Evolutionary conservation across 2,888 invertebrate species (phyloP), one percentile per base, ranked within the genome.

Genomic region (Arctia plantaginis): DNA sequence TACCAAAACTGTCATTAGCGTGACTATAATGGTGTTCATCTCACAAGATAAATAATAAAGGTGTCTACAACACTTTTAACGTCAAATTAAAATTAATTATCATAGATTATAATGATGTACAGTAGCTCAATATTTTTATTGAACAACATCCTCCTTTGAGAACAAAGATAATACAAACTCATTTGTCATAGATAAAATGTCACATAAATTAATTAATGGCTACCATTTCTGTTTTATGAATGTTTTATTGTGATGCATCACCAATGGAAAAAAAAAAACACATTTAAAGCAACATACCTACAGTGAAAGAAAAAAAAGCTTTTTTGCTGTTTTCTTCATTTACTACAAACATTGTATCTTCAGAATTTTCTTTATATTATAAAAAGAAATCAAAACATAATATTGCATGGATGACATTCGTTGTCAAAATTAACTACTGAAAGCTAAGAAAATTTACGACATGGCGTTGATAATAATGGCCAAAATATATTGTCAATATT

Each of bases 131-230:
- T 84, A 83, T 84, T 84, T 82, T 82, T 85, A 79, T 78, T 77
- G 83, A 81, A 81, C 82, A 78, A 72, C 80, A 76, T 85, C 75
- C 74, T 80, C 72, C 75, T 75, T 80, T 78, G 74, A 75, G 66
- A 77, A 77, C 73, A 77, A 44, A 80, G 91, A 93, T 92, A 90
- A 87, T 71, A 71, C 74, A 51, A 72, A 73, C 82, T 86, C 91
- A 91, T 94, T 92, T 89, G 89, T 93, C 92, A 93, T 89, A 91
- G 92, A 93, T 91, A 91, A 90, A 80, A 77, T 76, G 79, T 74
- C 81, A 80, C 80, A 86, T 86, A 84, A 84, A 86, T 90, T 87
- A 86, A 87, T 86, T 82, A 86, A 83, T 82, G 82, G 81, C 74
- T 66, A 7, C 33, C 64, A 15, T 81, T 83, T 84, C 82, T 81